These are phyloP conservation scores for Argyresthia albistria DNA, from an alignment of 2,888 invertebrate genomes.

Conservation along the genomic window DNA sequence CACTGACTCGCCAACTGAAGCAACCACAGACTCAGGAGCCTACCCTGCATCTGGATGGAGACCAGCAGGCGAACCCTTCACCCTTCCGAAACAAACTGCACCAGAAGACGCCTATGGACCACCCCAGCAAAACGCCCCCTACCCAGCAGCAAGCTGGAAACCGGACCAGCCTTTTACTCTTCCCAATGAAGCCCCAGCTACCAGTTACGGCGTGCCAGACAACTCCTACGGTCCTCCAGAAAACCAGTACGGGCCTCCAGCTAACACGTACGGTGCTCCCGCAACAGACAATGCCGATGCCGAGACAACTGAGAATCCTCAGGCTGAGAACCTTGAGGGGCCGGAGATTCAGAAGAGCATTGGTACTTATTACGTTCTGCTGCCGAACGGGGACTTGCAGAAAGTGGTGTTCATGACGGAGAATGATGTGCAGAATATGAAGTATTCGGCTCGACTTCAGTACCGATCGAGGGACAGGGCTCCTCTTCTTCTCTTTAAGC, in stretches of 20 bases:
- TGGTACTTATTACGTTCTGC: slow-evolving; percentile 75
- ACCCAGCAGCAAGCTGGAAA: slow-evolving; percentile 12
- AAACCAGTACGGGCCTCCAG: slow-evolving; percentile 9
- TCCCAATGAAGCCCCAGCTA: slow-evolving; percentile 11
- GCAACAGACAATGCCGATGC: slow-evolving; percentile 15
- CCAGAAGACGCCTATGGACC: slow-evolving; percentile 39
- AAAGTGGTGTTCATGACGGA: slow-evolving; percentile 71
- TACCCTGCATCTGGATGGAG: slow-evolving; percentile 56
- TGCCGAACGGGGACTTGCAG: slow-evolving; percentile 76
- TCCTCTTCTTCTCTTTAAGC: slow-evolving; percentile 39
- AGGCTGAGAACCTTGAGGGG: slow-evolving; percentile 36
- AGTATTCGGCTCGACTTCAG: slow-evolving; percentile 71
- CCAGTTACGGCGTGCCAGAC: slow-evolving; percentile 12
- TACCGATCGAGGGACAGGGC: slow-evolving; percentile 52
- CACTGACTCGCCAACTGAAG: slow-evolving; percentile 44
- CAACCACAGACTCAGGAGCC: slow-evolving; percentile 32
- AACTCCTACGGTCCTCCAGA: slow-evolving; percentile 7
- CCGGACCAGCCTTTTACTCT: slow-evolving; percentile 13
- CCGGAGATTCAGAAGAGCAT: slow-evolving; percentile 60
- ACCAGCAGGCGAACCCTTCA: slow-evolving; percentile 47
- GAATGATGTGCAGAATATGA: slow-evolving; percentile 70
- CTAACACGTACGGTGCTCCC: slow-evolving; percentile 12
- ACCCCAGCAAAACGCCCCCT: slow-evolving; percentile 39
- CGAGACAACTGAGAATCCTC: slow-evolving; percentile 37
- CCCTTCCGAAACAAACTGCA: slow-evolving; percentile 45